Evolutionary conservation across 1,140 invertebrate species (phyloP).

Genomic region (Temnothorax curvispinosus): DNA sequence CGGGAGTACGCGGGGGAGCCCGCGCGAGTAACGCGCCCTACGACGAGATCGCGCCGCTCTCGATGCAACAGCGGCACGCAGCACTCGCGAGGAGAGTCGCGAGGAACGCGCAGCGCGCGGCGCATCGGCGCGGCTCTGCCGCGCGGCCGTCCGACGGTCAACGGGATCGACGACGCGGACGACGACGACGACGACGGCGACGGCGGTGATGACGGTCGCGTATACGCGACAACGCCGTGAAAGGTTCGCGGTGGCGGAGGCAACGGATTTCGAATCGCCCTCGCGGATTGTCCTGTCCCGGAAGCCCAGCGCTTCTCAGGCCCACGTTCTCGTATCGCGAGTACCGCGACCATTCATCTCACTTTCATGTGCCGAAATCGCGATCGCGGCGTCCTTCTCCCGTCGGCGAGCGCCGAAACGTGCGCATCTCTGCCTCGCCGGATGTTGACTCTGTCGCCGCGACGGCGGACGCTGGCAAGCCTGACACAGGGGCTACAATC

Average conservation of each 20-base stretch:
- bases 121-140: slow-evolving; percentile 2
- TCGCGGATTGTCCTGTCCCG: slow-evolving; percentile 52
- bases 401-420: slow-evolving; percentile 68
- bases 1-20: neutral
- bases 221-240: neutral
- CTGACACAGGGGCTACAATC: too few relatives aligned
- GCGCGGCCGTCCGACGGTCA: neutral
- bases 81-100: slow-evolving; percentile 19
- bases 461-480: slow-evolving; percentile 63
- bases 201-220: neutral
- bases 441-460: slow-evolving; percentile 75
- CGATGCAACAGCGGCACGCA: neutral
- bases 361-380: slow-evolving; percentile 72
- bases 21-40: slow-evolving; percentile 3
- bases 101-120: neutral
- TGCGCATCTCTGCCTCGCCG: slow-evolving; percentile 77
- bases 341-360: slow-evolving; percentile 68
- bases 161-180: neutral
- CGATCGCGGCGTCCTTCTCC: slow-evolving; percentile 73
- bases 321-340: slow-evolving; percentile 55
- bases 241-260: slow-evolving; percentile 23
- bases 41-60: neutral
- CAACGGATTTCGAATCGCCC: slow-evolving; percentile 64
- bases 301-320: slow-evolving; percentile 67
- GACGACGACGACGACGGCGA: too few relatives aligned